Evolutionary conservation across 2,888 invertebrate species (phyloP).

Genomic region (Cosmorhoe ocellata): DNA sequence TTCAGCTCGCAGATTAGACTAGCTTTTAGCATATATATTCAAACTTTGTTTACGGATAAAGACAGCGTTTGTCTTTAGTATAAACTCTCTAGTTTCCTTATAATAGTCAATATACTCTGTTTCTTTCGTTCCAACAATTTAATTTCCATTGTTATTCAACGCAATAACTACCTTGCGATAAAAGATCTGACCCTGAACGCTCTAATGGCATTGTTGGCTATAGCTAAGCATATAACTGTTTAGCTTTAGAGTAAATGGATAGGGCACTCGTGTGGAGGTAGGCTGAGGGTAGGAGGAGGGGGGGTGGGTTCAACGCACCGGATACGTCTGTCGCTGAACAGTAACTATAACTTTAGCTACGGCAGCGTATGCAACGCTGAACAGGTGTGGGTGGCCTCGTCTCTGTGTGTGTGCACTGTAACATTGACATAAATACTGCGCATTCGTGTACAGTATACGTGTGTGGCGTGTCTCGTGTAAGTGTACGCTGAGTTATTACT

Average conservation of each 20-base stretch:
- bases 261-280: conserved; percentile 39
- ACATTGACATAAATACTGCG: conserved; percentile 79
- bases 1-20: no score
- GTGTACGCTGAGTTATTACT: conserved; percentile 58
- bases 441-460: conserved; percentile 47
- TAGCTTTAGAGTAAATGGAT: conserved; percentile 34
- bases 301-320: conserved; percentile 76
- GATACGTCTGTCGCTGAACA: conserved; percentile 71
- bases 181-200: conserved; percentile 33
- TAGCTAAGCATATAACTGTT: conserved; percentile 29
- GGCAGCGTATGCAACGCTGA: conserved; percentile 49
- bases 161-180: conserved; percentile 18
- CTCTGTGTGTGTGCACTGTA: conserved; percentile 57
- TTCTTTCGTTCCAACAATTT: conserved; percentile 29
- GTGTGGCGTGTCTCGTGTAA: conserved; percentile 34
- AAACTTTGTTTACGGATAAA: no score
- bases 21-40: no score
- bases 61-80: no score
- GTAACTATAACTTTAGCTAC: conserved; percentile 47
- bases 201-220: conserved; percentile 21
- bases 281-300: conserved; percentile 42
- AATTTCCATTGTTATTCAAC: conserved; percentile 22
- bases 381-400: conserved; percentile 58
- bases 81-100: no score
- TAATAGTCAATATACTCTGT: no score